Conservation (phyloP, 2,797 vertebrate genomes). For the Nyctalus aviator region DNA sequence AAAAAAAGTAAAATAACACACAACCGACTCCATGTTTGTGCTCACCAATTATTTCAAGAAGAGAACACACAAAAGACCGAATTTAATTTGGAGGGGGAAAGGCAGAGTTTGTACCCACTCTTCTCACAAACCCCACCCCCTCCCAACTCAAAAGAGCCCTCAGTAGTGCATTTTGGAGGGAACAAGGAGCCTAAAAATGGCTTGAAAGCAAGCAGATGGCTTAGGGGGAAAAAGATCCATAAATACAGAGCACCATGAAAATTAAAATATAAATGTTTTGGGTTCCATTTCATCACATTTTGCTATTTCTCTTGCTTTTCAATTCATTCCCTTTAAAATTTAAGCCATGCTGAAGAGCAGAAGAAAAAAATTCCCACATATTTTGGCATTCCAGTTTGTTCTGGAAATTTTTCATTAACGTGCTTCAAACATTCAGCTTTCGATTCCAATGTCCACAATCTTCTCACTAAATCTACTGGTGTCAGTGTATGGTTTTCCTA, state of each 20-base stretch:
- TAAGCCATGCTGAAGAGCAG: slow-evolving; percentile 41
- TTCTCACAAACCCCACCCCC: slow-evolving; percentile 60
- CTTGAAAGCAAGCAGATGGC: slow-evolving; percentile 76
- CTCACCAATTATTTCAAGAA: slow-evolving; percentile 63
- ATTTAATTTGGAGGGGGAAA: slow-evolving; percentile 55
- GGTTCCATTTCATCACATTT: slow-evolving; percentile 70
- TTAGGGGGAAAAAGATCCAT: slow-evolving; percentile 59
- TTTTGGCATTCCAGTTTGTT: slow-evolving; percentile 54
- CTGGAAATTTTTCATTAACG: slow-evolving; percentile 41
- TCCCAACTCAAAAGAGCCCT: slow-evolving; percentile 65
- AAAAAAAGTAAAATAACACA: background rate
- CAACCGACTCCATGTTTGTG: slow-evolving; percentile 54
- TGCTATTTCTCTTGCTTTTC: slow-evolving; percentile 67
- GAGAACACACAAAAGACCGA: slow-evolving; percentile 67
- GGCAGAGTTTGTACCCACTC: slow-evolving; percentile 39
- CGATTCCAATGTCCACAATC: background rate
- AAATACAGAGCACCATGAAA: slow-evolving; percentile 67
- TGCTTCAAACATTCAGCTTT: slow-evolving; percentile 36
- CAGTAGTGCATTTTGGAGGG: slow-evolving; percentile 61
- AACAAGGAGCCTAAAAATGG: slow-evolving; percentile 63
- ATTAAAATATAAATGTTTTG: slow-evolving; percentile 77
- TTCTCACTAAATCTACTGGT: slow-evolving; percentile 39
- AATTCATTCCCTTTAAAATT: slow-evolving; percentile 64
- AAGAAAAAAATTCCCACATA: background rate
- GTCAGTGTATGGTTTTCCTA: background rate